A percentile compares a stretch with the other conserved stretches of the same genome.
phyloP scores from a whole-genome alignment of 2,113 vertebrate genomes.

The Bufo gargarizans region DNA sequence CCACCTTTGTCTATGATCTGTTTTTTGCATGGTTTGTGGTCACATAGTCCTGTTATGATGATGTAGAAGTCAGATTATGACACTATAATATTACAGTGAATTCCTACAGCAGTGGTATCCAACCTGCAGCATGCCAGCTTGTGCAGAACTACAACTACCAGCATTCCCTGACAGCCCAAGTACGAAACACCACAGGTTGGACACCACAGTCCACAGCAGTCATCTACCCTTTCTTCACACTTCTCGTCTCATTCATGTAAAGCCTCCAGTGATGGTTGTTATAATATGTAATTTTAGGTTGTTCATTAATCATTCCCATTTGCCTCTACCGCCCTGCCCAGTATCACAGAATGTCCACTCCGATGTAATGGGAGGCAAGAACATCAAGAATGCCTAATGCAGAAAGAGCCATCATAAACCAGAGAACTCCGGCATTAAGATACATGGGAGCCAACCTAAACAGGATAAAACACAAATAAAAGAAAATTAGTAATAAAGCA shows the following conservation, averaged over 20 bases:
- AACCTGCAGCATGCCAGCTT: no score
- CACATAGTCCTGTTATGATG: no score
- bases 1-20: neutral
- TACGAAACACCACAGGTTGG: neutral
- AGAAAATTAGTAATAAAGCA: no score
- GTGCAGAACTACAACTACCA: no score
- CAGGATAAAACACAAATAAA: slow-evolving; percentile 44
- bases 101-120: no score
- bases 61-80: no score
- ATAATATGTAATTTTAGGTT: no score
- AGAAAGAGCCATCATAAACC: slow-evolving; percentile 66
- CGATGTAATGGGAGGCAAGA: slow-evolving; percentile 65
- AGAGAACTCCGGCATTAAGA: slow-evolving; percentile 69
- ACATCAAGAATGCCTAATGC: slow-evolving; percentile 67
- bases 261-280: no score
- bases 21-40: no score
- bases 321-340: neutral
- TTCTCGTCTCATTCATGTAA: neutral
- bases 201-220: neutral
- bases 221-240: neutral
- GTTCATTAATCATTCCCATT: neutral
- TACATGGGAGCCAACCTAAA: slow-evolving; percentile 73
- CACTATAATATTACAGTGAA: no score
- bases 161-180: neutral
- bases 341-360: slow-evolving; percentile 61